phyloP scores from a whole-genome alignment of 2,888 invertebrate species.

The Colletes collaris region DNA sequence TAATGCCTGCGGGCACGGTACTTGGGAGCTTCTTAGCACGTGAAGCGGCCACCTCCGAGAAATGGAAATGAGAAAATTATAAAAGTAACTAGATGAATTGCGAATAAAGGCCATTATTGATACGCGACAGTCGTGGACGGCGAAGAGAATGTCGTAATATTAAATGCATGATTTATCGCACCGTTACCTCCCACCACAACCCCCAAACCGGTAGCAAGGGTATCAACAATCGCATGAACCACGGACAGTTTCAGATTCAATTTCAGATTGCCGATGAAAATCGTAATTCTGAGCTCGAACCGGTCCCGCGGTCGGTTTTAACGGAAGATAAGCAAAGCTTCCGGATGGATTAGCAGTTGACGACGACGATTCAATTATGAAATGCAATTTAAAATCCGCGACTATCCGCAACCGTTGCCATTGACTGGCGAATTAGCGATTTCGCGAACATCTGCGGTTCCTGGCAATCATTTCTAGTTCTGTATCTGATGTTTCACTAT shows the following conservation, averaged over 20 bases:
- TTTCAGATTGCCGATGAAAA: slow-evolving; percentile 45
- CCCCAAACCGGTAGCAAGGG: background rate
- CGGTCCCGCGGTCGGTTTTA: background rate
- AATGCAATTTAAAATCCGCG: slow-evolving; percentile 31
- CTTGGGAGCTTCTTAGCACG: slow-evolving; percentile 75
- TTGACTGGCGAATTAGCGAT: slow-evolving; percentile 9
- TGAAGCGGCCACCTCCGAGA: slow-evolving; percentile 71
- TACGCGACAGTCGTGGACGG: slow-evolving; percentile 61
- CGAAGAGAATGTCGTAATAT: slow-evolving; percentile 50
- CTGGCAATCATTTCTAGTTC: too few relatives aligned
- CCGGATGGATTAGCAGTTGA: slow-evolving; percentile 26
- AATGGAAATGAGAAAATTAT: slow-evolving; percentile 81
- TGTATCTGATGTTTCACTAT: too few relatives aligned
- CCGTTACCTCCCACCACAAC: background rate
- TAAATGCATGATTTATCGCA: slow-evolving; percentile 61
- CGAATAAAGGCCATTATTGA: slow-evolving; percentile 77
- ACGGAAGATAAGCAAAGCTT: slow-evolving; percentile 40
- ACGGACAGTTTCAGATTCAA: slow-evolving; percentile 39
- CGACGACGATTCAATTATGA: slow-evolving; percentile 41
- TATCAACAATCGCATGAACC: slow-evolving; percentile 30
- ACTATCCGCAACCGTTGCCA: slow-evolving; percentile 4
- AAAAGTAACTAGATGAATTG: slow-evolving; percentile 79
- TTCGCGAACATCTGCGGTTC: background rate
- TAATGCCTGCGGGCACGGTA: slow-evolving; percentile 77
- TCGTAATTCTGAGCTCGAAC: slow-evolving; percentile 31